These are phyloP conservation scores for Ditula angustiorana DNA, from an alignment of 2,888 invertebrate genomes.

Conservation along the genomic window DNA sequence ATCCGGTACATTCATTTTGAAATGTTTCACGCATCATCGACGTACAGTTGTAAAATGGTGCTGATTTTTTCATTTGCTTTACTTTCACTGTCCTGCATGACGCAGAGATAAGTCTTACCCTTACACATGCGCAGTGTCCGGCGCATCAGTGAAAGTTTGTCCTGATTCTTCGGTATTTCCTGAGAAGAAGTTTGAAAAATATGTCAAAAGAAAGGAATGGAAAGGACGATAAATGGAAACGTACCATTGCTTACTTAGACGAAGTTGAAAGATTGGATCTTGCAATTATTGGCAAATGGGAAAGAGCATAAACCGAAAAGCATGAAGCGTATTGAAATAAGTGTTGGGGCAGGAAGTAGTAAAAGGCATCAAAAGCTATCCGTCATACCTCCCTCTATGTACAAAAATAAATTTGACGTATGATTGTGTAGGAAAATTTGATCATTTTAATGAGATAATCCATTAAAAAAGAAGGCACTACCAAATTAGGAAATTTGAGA, in stretches of 20 bases:
- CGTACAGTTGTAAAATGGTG: neutral
- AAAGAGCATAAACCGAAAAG: neutral
- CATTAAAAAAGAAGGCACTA: neutral
- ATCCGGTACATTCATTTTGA: neutral
- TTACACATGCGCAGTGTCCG: conserved; percentile 27
- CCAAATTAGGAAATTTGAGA: neutral
- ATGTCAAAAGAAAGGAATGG: too few relatives aligned
- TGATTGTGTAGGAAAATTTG: too few relatives aligned
- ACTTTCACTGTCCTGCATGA: conserved; percentile 37
- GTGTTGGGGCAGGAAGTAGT: neutral
- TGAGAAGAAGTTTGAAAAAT: too few relatives aligned
- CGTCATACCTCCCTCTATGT: neutral
- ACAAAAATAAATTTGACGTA: too few relatives aligned
- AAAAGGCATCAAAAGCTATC: neutral
- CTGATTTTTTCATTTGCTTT: conserved; percentile 24
- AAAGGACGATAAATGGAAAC: too few relatives aligned
- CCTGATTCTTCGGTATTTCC: conserved; percentile 29
- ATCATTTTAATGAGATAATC: neutral
- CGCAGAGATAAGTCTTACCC: conserved; percentile 23
- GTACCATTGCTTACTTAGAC: neutral
- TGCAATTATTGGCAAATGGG: too few relatives aligned
- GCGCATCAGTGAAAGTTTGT: conserved; percentile 35
- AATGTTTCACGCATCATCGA: neutral
- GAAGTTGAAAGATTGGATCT: too few relatives aligned
- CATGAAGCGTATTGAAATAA: neutral